Evolutionary conservation across 2,113 vertebrate species (phyloP), one percentile per base, ranked within the genome.

Genomic region (Mellivora capensis): DNA sequence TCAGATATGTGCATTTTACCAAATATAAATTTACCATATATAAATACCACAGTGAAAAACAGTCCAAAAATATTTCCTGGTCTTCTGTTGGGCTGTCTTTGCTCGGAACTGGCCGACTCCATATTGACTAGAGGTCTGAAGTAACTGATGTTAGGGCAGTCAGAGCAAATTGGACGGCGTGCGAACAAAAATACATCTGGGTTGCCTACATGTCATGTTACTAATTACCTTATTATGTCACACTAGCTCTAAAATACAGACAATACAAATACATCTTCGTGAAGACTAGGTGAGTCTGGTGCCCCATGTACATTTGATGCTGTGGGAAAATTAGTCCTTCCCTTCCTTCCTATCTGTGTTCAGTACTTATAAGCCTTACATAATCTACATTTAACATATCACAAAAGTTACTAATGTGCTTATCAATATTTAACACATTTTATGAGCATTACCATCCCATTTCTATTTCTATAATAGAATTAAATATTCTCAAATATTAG

Each of bases 381-480:
- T 69, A 54, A 87, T 96, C 81, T 79, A 7, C 39, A 27, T 57
- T 80, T 90, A 76, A 79, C 42, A 14, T 9, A 37, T 62, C 76
- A 74, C 39, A 61, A 49, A 80, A 83, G 77, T 69, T 94, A 74
- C 67, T 62, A 74, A 80, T 9, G 74, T 59, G 34, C 69, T 94
- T 94, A 84, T 90, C 67, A 80, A 25, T 49, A 71, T 74, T 79
- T 49, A 82, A 76, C 64, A 93, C 34, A 80, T 54, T 61, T 81
- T 84, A 47, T 17, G 74, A 80, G 20, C 47, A 2, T 82, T 42
- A 86, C 14, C 37, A 85, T 20, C 13, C 42, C 80, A 57, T 82
- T 89, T 87, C 49, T 96, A 21, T 80, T 93, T 96, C 62, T 69
- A 25, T 39, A 87, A 23, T 14, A 95, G 92, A 80, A 93, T 64